Evolutionary conservation across 2,113 vertebrate genomes (phyloP).

Genomic region (Spea multiplicata): DNA sequence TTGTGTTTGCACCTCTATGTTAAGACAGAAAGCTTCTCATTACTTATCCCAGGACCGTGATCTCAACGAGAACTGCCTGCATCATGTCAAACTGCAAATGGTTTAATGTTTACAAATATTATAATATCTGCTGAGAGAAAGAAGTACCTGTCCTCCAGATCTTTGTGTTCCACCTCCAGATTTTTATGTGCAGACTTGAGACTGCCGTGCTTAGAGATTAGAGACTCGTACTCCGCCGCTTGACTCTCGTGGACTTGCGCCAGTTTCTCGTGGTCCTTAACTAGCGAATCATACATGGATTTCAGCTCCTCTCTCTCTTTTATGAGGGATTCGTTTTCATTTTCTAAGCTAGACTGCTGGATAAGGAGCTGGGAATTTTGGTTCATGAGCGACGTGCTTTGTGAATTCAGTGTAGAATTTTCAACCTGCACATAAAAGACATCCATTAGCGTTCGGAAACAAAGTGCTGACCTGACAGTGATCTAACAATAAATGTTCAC

Average conservation of each 20-base stretch:
- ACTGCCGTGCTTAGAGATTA: conserved; percentile 89
- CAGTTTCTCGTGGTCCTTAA: conserved; percentile 91
- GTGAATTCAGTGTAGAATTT: conserved; percentile 89
- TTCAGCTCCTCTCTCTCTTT: conserved; percentile 89
- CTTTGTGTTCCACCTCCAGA: conserved; percentile 89
- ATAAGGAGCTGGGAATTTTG: conserved; percentile 90
- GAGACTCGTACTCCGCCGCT: conserved; percentile 84
- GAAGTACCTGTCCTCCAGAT: conserved; percentile 88
- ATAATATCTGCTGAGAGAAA: background rate
- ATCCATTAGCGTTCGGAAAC: background rate
- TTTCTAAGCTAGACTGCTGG: conserved; percentile 87
- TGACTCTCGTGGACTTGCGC: conserved; percentile 91
- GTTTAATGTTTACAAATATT: too few relatives aligned
- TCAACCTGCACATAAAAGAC: conserved; percentile 76
- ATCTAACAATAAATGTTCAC: too few relatives aligned
- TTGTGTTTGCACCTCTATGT: too few relatives aligned
- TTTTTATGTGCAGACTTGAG: conserved; percentile 88
- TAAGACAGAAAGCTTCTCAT: too few relatives aligned
- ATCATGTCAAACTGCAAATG: too few relatives aligned
- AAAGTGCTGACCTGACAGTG: background rate
- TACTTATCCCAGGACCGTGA: too few relatives aligned
- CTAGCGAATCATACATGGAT: conserved; percentile 82
- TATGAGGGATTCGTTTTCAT: conserved; percentile 78
- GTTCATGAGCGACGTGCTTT: conserved; percentile 86
- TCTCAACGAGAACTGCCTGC: too few relatives aligned